Evolutionary conservation across 64 coral and sea anemone genomes (phyloP).

Genomic region (Cladopsammia gracilis): DNA sequence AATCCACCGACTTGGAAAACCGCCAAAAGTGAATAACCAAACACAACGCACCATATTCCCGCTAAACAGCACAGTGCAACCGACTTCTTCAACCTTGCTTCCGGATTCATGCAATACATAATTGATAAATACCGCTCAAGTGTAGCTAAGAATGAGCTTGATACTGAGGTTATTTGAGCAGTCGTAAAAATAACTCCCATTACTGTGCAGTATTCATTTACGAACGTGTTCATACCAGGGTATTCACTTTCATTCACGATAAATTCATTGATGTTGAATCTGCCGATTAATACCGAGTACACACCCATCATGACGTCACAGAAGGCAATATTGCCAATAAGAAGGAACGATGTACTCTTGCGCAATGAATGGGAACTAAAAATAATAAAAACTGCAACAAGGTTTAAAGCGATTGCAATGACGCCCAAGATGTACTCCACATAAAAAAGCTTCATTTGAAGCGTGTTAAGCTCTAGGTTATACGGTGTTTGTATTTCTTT

Average conservation of each 20-base stretch:
- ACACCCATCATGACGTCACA: constrained; percentile 68
- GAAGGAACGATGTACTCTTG: constrained; percentile 55
- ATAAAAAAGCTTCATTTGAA: constrained; percentile 56
- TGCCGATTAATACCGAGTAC: constrained; percentile 56
- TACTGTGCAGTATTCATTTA: constrained; percentile 51
- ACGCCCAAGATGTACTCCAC: constrained; percentile 51
- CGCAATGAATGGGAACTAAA: not conserved
- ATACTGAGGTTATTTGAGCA: constrained; percentile 33
- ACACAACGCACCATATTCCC: constrained; percentile 29
- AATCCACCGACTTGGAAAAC: constrained; percentile 54
- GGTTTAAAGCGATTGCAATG: constrained; percentile 26
- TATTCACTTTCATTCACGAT: constrained; percentile 31
- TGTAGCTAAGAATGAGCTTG: constrained; percentile 55
- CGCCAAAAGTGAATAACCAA: constrained; percentile 48
- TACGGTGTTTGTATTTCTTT: not conserved
- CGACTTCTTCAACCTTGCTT: constrained; percentile 3
- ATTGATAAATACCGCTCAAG: constrained; percentile 55
- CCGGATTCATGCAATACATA: constrained; percentile 65
- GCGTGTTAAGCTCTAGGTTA: constrained; percentile 7
- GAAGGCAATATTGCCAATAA: constrained; percentile 52
- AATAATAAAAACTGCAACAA: constrained; percentile 31
- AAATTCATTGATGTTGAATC: constrained; percentile 66
- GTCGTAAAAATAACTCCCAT: constrained; percentile 66
- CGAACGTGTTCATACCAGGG: constrained; percentile 24
- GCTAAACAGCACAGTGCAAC: not conserved